Evolutionary conservation across 2,797 vertebrate species (phyloP).

Genomic region (Siniperca undulata): DNA sequence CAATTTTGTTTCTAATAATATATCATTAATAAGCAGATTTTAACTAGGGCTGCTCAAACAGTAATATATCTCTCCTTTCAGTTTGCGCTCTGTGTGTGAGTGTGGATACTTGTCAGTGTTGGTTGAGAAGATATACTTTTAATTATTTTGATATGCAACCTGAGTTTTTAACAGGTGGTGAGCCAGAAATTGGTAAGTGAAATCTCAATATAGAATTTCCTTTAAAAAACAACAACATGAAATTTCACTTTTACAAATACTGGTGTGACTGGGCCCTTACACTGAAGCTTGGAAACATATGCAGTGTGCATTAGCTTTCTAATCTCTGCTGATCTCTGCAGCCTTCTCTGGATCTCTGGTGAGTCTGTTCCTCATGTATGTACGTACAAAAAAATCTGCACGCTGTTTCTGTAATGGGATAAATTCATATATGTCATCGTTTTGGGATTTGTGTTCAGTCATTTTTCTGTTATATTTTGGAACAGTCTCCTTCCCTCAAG

Average conservation of each 20-base stretch:
- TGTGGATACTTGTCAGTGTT: neutral
- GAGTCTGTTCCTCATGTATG: slow-evolving; percentile 2
- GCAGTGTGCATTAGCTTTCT: neutral
- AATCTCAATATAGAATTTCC: neutral
- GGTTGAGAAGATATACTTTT: neutral
- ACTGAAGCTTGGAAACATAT: neutral
- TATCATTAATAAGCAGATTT: neutral
- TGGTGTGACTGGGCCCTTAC: neutral
- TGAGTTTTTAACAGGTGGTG: neutral
- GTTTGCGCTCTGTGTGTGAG: neutral
- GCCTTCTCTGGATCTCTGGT: neutral
- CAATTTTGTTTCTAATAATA: neutral
- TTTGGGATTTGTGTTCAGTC: too few species aligned
- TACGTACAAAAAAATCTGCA: neutral
- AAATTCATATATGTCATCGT: neutral
- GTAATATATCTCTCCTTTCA: neutral
- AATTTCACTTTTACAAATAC: neutral
- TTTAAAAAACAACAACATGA: neutral
- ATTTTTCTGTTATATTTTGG: too few species aligned
- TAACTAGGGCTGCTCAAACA: neutral
- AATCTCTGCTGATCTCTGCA: slow-evolving; percentile 6
- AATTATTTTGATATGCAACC: neutral
- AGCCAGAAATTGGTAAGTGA: neutral
- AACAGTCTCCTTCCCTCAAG: too few species aligned
- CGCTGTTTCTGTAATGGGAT: slow-evolving; percentile 16